phyloP scores from a whole-genome alignment of 2,888 invertebrate species.

The Philonicus albiceps region DNA sequence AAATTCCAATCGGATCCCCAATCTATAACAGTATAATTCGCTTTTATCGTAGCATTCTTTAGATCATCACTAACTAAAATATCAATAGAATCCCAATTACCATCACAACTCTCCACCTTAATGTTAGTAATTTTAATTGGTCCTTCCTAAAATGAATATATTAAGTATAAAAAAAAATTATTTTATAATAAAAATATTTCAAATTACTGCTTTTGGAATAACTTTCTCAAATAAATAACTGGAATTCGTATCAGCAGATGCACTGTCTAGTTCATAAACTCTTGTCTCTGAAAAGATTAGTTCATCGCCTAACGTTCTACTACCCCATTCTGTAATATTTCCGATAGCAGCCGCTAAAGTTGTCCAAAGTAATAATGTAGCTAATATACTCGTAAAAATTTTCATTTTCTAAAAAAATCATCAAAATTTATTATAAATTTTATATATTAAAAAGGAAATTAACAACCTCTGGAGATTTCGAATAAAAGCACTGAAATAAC shows the following conservation, averaged over 20 bases:
- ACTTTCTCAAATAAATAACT: not conserved
- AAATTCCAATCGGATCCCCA: not conserved
- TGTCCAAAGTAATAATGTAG: not conserved
- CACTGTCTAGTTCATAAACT: not conserved
- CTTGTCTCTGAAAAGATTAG: not conserved
- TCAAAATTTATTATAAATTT: not conserved
- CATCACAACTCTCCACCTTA: not conserved
- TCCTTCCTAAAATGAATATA: not conserved
- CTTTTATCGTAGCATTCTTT: not conserved
- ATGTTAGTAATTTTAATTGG: not conserved
- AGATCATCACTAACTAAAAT: not conserved
- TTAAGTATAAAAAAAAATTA: not conserved
- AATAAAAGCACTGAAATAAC: not conserved
- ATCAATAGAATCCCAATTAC: not conserved
- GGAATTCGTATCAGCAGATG: too few species aligned
- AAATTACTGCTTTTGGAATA: not conserved
- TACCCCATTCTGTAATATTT: not conserved
- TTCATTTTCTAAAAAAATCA: not conserved
- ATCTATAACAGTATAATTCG: not conserved
- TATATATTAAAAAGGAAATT: not conserved
- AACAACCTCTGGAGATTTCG: not conserved
- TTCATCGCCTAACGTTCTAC: not conserved
- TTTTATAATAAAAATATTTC: not conserved
- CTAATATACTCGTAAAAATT: not conserved
- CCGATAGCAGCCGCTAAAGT: not conserved